Evolutionary conservation across 2,113 vertebrate species (phyloP).

Genomic region (pig (Sus scrofa)): T2T-Sscrofa CM000818.6:3113001-3113500

Average conservation of each 20-base stretch:
- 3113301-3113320: not conserved
- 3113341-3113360: not conserved
- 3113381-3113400: not conserved
- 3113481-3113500: too few relatives aligned
- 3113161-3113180: not conserved
- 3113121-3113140: not conserved
- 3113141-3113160: not conserved
- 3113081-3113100: not conserved
- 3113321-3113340: not conserved
- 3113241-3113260: not conserved
- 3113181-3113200: not conserved
- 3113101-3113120: not conserved
- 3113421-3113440: not conserved
- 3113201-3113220: not conserved
- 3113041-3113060: not conserved
- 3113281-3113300: not conserved
- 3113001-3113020: not conserved
- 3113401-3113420: not conserved
- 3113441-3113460: not conserved
- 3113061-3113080: not conserved
- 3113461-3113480: too few relatives aligned
- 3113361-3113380: not conserved
- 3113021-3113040: too few relatives aligned
- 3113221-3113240: not conserved
- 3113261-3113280: not conserved